Percentiles rank a stretch among this genome's conserved stretches.
Evolutionary conservation across 1,140 invertebrate genomes (phyloP).

Genomic region (Scaptomyza pallida): DNA sequence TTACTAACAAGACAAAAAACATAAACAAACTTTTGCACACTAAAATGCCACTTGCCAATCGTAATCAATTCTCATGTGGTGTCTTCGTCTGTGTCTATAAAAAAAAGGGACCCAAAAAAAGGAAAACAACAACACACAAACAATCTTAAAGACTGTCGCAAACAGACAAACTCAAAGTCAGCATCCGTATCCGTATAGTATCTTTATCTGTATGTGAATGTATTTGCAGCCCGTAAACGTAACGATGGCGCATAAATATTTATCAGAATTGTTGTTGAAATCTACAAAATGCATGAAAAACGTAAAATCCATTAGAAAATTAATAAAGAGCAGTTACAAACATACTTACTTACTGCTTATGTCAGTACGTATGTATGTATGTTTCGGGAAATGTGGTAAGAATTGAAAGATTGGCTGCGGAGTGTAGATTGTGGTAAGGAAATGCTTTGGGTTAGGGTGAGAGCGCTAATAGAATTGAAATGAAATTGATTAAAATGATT

Average conservation of each 20-base stretch:
- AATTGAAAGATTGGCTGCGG: constrained; percentile 40
- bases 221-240: constrained; percentile 16
- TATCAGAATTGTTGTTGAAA: constrained; percentile 77
- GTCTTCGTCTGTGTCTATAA: constrained; percentile 58
- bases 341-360: constrained; percentile 34
- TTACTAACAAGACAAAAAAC: constrained; percentile 8
- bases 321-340: constrained; percentile 70
- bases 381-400: constrained; percentile 63
- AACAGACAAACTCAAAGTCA: constrained; percentile 32
- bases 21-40: constrained; percentile 76
- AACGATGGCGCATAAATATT: constrained; percentile 65
- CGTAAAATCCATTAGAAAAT: constrained; percentile 84
- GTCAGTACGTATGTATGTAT: background rate
- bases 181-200: constrained; percentile 43
- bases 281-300: constrained; percentile 75
- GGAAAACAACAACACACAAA: too few species aligned
- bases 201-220: constrained; percentile 6
- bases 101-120: constrained; percentile 54
- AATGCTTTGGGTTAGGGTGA: constrained; percentile 11
- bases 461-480: constrained; percentile 54
- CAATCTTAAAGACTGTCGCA: constrained; percentile 37
- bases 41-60: constrained; percentile 81
- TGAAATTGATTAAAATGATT: constrained; percentile 72
- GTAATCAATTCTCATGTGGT: constrained; percentile 70
- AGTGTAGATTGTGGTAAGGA: constrained; percentile 1